Evolutionary conservation across 2,113 vertebrate species (phyloP).

Genomic region (Campylorhamphus procurvoides): DNA sequence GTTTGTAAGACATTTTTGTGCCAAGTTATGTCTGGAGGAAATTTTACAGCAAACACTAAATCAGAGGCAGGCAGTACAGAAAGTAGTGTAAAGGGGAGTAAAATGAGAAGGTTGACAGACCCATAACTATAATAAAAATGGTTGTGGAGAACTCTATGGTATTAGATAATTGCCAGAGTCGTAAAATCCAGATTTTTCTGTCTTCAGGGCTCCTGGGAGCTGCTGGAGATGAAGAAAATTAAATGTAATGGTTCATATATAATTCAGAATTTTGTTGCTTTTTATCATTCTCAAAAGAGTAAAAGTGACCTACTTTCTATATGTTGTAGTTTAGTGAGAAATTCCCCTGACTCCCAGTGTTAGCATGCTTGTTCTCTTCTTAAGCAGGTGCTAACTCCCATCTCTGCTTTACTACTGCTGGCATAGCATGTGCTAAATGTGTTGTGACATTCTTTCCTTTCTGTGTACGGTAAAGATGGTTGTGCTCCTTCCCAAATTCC

Average conservation of each 20-base stretch:
- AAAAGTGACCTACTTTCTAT: conserved; percentile 63
- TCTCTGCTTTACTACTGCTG: conserved; percentile 60
- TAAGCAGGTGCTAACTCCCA: conserved; percentile 65
- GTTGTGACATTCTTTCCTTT: conserved; percentile 50
- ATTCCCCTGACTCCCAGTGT: conserved; percentile 33
- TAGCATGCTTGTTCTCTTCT: conserved; percentile 32
- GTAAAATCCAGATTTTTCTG: conserved; percentile 57
- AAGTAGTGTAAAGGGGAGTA: conserved; percentile 1
- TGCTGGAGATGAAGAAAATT: conserved; percentile 35
- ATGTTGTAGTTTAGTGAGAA: conserved; percentile 30
- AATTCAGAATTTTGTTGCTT: conserved; percentile 54
- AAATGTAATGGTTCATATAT: conserved; percentile 50
- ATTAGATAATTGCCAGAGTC: conserved; percentile 45
- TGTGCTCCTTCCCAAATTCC: conserved; percentile 20
- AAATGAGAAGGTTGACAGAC: conserved; percentile 5
- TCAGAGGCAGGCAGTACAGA: not conserved
- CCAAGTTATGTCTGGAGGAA: conserved; percentile 38
- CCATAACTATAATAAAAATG: conserved; percentile 2
- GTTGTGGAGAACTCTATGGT: not conserved
- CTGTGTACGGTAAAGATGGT: not conserved
- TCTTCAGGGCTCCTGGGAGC: conserved; percentile 35
- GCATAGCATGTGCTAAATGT: conserved; percentile 40
- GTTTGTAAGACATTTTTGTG: not conserved
- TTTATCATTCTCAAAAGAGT: conserved; percentile 52
- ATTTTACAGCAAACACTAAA: conserved; percentile 42